Conservation (phyloP, 2,113 vertebrate genomes). For the Setophaga coronata region DNA sequence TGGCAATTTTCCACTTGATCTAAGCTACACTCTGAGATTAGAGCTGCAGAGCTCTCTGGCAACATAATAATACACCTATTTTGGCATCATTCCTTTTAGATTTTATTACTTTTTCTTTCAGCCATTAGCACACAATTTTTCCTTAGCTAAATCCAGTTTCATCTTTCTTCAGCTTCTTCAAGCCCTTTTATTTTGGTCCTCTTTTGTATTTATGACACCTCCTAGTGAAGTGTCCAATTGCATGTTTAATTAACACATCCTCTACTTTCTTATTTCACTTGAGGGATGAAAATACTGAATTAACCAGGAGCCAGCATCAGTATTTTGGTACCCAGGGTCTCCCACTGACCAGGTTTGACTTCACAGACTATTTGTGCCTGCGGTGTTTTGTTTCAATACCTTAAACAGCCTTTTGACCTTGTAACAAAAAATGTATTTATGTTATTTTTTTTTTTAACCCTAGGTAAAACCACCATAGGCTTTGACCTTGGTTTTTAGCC, state of each 20-base stretch:
- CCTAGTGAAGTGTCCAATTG: background rate
- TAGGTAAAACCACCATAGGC: background rate
- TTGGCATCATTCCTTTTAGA: background rate
- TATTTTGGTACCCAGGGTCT: background rate
- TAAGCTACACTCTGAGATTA: background rate
- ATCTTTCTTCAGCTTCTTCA: background rate
- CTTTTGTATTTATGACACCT: background rate
- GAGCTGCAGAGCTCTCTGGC: background rate
- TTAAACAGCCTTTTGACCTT: background rate
- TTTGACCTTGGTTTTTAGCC: background rate
- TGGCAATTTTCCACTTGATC: slow-evolving; percentile 28
- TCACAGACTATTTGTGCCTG: background rate
- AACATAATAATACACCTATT: background rate
- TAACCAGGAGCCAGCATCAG: background rate
- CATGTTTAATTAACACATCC: slow-evolving; percentile 40
- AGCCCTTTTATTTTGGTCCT: background rate
- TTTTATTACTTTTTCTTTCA: background rate
- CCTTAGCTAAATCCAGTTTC: background rate
- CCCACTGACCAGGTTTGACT: background rate
- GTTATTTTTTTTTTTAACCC: too few relatives aligned
- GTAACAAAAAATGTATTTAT: background rate
- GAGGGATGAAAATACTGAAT: background rate
- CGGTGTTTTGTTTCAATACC: background rate
- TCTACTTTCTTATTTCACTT: background rate
- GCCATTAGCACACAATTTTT: background rate